phyloP scores from a whole-genome alignment of 2,113 vertebrate genomes.

The Aspiorhynchus laticeps region DNA sequence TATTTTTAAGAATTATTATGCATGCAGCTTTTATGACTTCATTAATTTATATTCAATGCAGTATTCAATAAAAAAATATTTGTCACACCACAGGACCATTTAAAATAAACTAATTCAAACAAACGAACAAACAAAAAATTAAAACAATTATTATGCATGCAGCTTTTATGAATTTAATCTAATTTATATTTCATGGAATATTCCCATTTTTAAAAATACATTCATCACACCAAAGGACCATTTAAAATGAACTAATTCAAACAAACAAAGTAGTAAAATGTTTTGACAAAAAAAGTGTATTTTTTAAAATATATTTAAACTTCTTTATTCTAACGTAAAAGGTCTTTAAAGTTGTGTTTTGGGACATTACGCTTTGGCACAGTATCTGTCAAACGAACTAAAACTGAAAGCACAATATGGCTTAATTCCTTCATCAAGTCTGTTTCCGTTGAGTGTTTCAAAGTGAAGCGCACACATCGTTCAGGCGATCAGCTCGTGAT shows the following conservation, averaged over 20 bases:
- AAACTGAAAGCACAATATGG: too few species aligned
- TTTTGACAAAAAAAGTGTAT: too few species aligned
- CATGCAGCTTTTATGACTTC: neutral
- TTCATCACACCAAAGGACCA: neutral
- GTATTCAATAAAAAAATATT: neutral
- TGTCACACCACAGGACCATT: neutral
- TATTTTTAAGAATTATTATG: neutral
- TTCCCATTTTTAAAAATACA: neutral
- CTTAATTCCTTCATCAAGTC: too few species aligned
- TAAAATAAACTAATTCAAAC: neutral
- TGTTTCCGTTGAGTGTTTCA: too few species aligned
- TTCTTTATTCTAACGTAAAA: too few species aligned
- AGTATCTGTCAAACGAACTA: too few species aligned
- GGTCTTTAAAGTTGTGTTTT: too few species aligned
- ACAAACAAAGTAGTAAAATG: neutral
- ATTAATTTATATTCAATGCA: neutral
- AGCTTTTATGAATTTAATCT: neutral
- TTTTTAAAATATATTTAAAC: too few species aligned
- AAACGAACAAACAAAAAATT: neutral
- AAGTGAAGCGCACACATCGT: too few species aligned
- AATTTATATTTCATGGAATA: neutral
- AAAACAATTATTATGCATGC: neutral
- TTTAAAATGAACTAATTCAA: neutral
- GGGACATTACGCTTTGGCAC: too few species aligned
- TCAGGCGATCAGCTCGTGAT: too few species aligned